Evolutionary conservation across 92 coral and sea anemone genomes (phyloP).

Genomic region (Scolanthus callimorphus): DNA sequence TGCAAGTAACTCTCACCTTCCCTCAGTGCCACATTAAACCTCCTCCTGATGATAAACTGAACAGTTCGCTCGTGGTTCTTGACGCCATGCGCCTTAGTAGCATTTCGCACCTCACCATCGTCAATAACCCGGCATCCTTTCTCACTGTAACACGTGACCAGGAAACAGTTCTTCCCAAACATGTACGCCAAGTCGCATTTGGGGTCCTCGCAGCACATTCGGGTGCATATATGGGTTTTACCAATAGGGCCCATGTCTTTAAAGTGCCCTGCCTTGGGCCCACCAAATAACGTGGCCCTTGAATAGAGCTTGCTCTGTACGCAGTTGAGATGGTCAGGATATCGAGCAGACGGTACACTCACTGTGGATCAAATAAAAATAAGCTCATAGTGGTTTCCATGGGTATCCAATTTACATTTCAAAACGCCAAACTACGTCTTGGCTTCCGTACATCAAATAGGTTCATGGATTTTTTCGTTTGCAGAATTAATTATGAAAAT

Average conservation of each 20-base stretch:
- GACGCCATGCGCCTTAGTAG: slow-evolving; percentile 4
- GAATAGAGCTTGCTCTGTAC: slow-evolving; percentile 81
- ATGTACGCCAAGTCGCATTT: slow-evolving; percentile 93
- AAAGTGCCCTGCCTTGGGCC: slow-evolving; percentile 91
- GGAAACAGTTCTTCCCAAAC: slow-evolving; percentile 88
- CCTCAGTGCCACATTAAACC: slow-evolving; percentile 70
- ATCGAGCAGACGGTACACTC: slow-evolving; percentile 90
- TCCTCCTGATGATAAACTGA: slow-evolving; percentile 80
- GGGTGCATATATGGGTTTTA: slow-evolving; percentile 83
- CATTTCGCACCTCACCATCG: slow-evolving; percentile 2
- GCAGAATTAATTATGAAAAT: too few relatives aligned
- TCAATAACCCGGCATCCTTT: slow-evolving; percentile 78
- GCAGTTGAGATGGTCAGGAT: slow-evolving; percentile 94
- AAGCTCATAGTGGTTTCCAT: too few relatives aligned
- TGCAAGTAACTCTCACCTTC: too few relatives aligned
- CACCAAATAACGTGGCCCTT: slow-evolving; percentile 65
- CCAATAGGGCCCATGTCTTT: slow-evolving; percentile 89
- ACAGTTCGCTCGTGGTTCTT: slow-evolving; percentile 58
- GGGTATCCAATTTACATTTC: too few relatives aligned
- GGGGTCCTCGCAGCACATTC: slow-evolving; percentile 93
- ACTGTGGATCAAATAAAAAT: slow-evolving; percentile 33
- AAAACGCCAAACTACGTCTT: too few relatives aligned
- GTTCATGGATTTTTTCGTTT: too few relatives aligned
- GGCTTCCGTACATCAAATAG: too few relatives aligned
- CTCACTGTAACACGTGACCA: slow-evolving; percentile 81